Conservation (phyloP, 2,888 invertebrate genomes). For the Coleophora deauratella region DNA sequence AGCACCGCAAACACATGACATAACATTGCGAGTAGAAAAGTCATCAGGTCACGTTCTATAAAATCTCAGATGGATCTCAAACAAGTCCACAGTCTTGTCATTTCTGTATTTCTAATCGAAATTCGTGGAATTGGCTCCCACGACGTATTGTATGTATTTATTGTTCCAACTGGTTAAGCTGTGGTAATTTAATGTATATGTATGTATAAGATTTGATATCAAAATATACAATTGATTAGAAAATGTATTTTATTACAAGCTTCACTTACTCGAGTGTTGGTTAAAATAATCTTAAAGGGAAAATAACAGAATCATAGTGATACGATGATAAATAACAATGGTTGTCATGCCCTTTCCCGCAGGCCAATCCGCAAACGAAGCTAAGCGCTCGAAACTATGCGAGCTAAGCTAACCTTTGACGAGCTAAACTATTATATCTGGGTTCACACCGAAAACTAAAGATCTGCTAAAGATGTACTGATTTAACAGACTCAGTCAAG, state of each 20-base stretch:
- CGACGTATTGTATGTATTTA: conserved; percentile 18
- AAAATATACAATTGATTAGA: conserved; percentile 68
- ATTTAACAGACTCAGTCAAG: too few species aligned
- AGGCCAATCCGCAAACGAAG: too few species aligned
- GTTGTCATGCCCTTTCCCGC: too few species aligned
- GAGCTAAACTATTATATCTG: too few species aligned
- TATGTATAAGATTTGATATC: conserved; percentile 71
- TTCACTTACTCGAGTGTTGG: not conserved
- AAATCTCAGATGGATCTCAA: not conserved
- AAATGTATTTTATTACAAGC: conserved; percentile 23
- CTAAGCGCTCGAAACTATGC: too few species aligned
- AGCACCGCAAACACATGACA: conserved; percentile 32
- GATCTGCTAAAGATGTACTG: too few species aligned
- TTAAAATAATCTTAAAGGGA: too few species aligned
- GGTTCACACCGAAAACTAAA: too few species aligned
- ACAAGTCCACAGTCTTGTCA: not conserved
- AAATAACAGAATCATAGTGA: too few species aligned
- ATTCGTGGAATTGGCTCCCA: not conserved
- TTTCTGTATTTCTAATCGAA: conserved; percentile 5
- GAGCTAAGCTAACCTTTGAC: too few species aligned
- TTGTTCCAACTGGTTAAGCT: conserved; percentile 50
- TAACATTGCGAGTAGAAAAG: conserved; percentile 10
- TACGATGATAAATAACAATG: too few species aligned
- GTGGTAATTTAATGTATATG: conserved; percentile 62
- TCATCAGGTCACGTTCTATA: not conserved